Evolutionary conservation across 1,140 invertebrate species (phyloP).

Genomic region (Teleopsis dalmanni): DNA sequence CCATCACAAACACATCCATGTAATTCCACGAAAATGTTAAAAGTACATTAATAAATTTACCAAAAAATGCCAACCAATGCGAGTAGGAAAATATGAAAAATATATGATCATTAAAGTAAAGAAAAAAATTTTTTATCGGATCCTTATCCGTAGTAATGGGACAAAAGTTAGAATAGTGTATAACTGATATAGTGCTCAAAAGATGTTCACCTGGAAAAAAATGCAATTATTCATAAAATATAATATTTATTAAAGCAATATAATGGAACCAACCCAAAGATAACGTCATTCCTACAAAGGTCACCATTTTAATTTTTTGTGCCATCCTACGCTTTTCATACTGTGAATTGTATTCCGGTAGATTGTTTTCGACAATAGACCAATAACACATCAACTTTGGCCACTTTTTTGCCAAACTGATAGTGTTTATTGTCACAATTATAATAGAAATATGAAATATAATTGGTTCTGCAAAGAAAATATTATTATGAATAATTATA

Average conservation of each 20-base stretch:
- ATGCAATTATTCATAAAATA: not conserved
- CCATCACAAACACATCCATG: conserved; percentile 42
- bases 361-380: conserved; percentile 27
- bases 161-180: conserved; percentile 27
- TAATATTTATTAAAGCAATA: not conserved
- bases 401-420: conserved; percentile 33
- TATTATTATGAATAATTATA: too few species aligned
- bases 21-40: conserved; percentile 40
- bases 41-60: conserved; percentile 32
- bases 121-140: conserved; percentile 32
- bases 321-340: conserved; percentile 27
- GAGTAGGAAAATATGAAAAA: conserved; percentile 28
- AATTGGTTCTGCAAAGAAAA: conserved; percentile 20
- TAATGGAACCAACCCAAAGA: conserved; percentile 24
- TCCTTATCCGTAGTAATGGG: conserved; percentile 28
- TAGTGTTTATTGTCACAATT: conserved; percentile 18
- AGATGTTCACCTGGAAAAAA: conserved; percentile 29
- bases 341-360: conserved; percentile 31
- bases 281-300: conserved; percentile 34
- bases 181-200: conserved; percentile 30
- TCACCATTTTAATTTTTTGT: conserved; percentile 28
- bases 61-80: conserved; percentile 20
- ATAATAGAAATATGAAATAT: conserved; percentile 31
- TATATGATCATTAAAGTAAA: conserved; percentile 29
- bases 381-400: conserved; percentile 34